Percentiles rank a stretch among this genome's conserved stretches.
These are phyloP conservation scores for Nymphalis urticae DNA, from an alignment of 2,888 invertebrate species.

Conservation along the genomic window DNA sequence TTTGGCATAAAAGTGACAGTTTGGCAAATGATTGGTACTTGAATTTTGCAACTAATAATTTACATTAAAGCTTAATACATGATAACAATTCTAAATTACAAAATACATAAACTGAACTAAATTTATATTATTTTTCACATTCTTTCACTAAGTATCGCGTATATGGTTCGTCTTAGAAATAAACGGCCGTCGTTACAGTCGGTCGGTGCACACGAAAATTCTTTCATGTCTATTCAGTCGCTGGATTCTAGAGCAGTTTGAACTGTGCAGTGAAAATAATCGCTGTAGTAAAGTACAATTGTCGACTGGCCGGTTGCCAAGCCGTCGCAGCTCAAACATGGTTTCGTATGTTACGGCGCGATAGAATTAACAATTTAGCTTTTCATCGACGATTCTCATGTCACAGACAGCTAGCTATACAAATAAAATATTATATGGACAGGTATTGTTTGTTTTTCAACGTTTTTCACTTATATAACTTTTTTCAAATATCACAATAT, in stretches of 20 bases:
- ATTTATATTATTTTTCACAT: slow-evolving; percentile 9
- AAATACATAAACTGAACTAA: not conserved
- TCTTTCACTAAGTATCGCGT: slow-evolving; percentile 13
- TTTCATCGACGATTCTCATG: slow-evolving; percentile 49
- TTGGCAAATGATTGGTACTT: too few species aligned
- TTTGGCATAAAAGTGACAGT: too few species aligned
- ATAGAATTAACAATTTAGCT: slow-evolving; percentile 66
- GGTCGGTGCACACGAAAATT: slow-evolving; percentile 61
- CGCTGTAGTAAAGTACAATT: slow-evolving; percentile 70
- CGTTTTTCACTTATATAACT: not conserved
- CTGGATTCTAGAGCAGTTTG: slow-evolving; percentile 58
- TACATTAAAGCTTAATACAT: not conserved
- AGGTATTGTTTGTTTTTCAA: slow-evolving; percentile 24
- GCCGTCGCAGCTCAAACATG: slow-evolving; percentile 52
- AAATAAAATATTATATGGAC: slow-evolving; percentile 18
- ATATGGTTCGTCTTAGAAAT: slow-evolving; percentile 42
- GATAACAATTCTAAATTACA: not conserved
- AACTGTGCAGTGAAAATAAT: slow-evolving; percentile 70
- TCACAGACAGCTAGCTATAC: slow-evolving; percentile 10
- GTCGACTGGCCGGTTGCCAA: slow-evolving; percentile 73
- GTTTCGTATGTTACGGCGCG: slow-evolving; percentile 68
- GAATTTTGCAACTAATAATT: not conserved
- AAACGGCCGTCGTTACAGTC: slow-evolving; percentile 60
- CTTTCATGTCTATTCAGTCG: slow-evolving; percentile 62
- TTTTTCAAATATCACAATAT: not conserved